Percentiles rank a stretch among this genome's conserved stretches.
These are phyloP conservation scores for Phengaris arion DNA, from an alignment of 2,888 invertebrate genomes.

Conservation along the genomic window DNA sequence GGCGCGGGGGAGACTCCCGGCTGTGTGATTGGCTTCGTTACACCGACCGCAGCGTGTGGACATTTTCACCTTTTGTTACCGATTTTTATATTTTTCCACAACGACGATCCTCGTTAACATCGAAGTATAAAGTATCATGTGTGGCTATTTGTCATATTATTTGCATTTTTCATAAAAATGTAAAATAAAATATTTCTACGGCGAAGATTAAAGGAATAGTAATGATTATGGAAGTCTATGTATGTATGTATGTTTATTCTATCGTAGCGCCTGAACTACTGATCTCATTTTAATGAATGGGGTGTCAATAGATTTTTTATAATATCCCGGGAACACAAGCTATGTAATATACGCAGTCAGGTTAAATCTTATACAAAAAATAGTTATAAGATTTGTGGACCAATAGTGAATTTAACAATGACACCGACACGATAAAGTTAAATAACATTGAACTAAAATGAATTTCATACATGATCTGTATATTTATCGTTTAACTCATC, in stretches of 20 bases:
- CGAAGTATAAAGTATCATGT: neutral
- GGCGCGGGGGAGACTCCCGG: neutral
- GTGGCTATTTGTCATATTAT: conserved; percentile 1
- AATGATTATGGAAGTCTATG: no score
- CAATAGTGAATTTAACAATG: neutral
- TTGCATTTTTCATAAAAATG: neutral
- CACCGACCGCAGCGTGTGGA: conserved; percentile 20
- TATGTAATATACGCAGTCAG: no score
- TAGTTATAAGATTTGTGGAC: no score
- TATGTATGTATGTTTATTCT: no score
- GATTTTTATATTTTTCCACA: conserved; percentile 19
- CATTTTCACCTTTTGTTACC: conserved; percentile 11
- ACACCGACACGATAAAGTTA: neutral
- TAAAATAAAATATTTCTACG: no score
- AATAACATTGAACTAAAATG: neutral
- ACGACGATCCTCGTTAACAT: conserved; percentile 24
- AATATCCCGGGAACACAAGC: no score
- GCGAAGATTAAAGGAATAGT: no score
- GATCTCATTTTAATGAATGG: no score
- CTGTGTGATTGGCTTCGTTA: conserved; percentile 39
- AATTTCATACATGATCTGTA: neutral
- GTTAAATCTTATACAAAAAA: no score
- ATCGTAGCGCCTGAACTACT: no score
- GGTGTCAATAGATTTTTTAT: no score
- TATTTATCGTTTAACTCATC: neutral